Evolutionary conservation across 2,888 invertebrate species (phyloP).

Genomic region (Epinotia ramella): DNA sequence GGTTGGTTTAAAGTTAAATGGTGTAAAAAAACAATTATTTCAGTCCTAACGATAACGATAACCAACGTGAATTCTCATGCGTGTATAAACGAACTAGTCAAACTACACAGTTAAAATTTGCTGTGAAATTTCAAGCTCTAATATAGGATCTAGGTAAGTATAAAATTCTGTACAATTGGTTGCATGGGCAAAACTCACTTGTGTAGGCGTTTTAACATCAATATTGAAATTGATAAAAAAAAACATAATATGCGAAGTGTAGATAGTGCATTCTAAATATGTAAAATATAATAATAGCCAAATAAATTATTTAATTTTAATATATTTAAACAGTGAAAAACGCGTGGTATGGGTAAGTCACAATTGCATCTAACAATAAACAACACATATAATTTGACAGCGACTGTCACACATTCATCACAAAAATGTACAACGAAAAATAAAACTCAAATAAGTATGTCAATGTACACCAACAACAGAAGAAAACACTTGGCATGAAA

Average conservation of each 20-base stretch:
- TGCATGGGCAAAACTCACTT: too few species aligned
- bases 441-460: not conserved
- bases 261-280: not conserved
- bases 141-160: not conserved
- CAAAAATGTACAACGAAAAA: not conserved
- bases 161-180: not conserved
- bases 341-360: not conserved
- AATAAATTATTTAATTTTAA: too few species aligned
- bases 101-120: conserved; percentile 14
- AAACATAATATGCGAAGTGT: not conserved
- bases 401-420: conserved; percentile 5
- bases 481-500: not conserved
- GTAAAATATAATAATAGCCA: not conserved
- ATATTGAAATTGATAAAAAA: not conserved
- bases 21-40: not conserved
- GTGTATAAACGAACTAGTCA: conserved; percentile 7
- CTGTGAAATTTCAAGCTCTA: not conserved
- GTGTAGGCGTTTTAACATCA: too few species aligned
- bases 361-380: conserved; percentile 8
- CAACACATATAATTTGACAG: not conserved
- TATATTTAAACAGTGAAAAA: not conserved
- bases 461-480: conserved; percentile 6
- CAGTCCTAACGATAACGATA: not conserved
- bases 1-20: not conserved
- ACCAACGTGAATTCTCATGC: not conserved